phyloP scores from a whole-genome alignment of 2,797 vertebrate genomes.

The Gorsachius magnificus region DNA sequence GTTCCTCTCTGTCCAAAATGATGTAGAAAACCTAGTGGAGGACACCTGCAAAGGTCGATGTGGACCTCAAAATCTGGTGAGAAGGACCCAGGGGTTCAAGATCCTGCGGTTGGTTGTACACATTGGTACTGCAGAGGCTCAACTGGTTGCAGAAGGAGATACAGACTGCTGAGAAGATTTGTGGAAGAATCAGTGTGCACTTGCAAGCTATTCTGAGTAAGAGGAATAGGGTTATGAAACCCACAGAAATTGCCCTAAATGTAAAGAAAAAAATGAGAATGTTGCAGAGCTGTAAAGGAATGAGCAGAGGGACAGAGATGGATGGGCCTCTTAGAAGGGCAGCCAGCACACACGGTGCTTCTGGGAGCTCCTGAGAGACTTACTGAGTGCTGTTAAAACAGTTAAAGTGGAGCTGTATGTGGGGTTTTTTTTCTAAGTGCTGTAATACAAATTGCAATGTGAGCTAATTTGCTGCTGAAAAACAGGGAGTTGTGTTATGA shows the following conservation, averaged over 20 bases:
- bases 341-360: slow-evolving; percentile 19
- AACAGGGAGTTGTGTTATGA: slow-evolving; percentile 17
- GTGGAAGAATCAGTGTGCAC: not conserved
- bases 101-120: not conserved
- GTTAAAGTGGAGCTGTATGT: slow-evolving; percentile 41
- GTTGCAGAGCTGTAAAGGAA: slow-evolving; percentile 29
- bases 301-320: slow-evolving; percentile 35
- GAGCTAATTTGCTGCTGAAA: slow-evolving; percentile 54
- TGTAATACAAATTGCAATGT: slow-evolving; percentile 44
- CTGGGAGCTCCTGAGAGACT: slow-evolving; percentile 47
- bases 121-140: not conserved
- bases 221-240: slow-evolving; percentile 50
- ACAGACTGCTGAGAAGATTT: not conserved
- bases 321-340: slow-evolving; percentile 53
- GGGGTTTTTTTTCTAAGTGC: slow-evolving; percentile 9
- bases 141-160: not conserved
- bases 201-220: slow-evolving; percentile 13
- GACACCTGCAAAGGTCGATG: not conserved
- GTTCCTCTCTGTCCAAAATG: not conserved
- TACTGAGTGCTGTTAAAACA: slow-evolving; percentile 54
- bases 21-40: not conserved
- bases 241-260: slow-evolving; percentile 29
- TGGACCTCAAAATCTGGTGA: not conserved
- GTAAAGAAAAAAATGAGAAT: slow-evolving; percentile 10
- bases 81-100: not conserved